Conservation (phyloP, 2,113 vertebrate species). For the Zingel zingel region DNA sequence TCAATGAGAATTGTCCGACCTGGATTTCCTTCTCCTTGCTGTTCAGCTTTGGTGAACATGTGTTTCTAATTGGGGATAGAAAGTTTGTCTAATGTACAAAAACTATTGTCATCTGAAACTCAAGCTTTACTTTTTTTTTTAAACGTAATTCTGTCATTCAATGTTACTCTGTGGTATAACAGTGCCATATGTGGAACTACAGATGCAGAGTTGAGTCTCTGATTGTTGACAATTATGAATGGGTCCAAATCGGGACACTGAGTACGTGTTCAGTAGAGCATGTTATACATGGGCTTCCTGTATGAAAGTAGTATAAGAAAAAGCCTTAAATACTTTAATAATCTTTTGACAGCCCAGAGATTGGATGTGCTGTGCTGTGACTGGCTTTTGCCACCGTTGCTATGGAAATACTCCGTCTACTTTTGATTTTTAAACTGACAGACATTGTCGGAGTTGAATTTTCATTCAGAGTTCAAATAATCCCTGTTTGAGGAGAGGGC, state of each 20-base stretch:
- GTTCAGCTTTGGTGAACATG: neutral
- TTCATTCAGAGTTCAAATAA: slow-evolving; percentile 40
- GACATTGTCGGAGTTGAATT: slow-evolving; percentile 41
- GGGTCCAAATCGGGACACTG: slow-evolving; percentile 1
- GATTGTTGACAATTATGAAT: slow-evolving; percentile 54
- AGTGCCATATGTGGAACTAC: neutral
- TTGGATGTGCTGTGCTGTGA: slow-evolving; percentile 8
- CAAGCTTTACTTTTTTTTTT: slow-evolving; percentile 4
- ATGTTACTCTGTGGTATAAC: slow-evolving; percentile 21
- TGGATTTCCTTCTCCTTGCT: neutral
- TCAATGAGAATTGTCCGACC: neutral
- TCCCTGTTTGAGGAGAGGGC: slow-evolving; percentile 30
- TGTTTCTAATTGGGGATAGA: neutral
- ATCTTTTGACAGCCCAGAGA: slow-evolving; percentile 52
- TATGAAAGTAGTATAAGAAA: slow-evolving; percentile 33
- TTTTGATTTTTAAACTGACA: slow-evolving; percentile 33
- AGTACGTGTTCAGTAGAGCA: slow-evolving; percentile 52
- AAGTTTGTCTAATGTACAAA: neutral
- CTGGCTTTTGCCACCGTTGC: slow-evolving; percentile 34
- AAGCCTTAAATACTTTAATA: slow-evolving; percentile 56
- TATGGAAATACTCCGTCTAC: slow-evolving; percentile 33
- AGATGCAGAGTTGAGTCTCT: slow-evolving; percentile 26
- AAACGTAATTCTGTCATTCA: neutral
- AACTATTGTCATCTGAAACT: slow-evolving; percentile 2
- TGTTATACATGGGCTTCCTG: slow-evolving; percentile 31